phyloP scores from a whole-genome alignment of 2,113 vertebrate genomes.

The Tupaia chinensis region DNA sequence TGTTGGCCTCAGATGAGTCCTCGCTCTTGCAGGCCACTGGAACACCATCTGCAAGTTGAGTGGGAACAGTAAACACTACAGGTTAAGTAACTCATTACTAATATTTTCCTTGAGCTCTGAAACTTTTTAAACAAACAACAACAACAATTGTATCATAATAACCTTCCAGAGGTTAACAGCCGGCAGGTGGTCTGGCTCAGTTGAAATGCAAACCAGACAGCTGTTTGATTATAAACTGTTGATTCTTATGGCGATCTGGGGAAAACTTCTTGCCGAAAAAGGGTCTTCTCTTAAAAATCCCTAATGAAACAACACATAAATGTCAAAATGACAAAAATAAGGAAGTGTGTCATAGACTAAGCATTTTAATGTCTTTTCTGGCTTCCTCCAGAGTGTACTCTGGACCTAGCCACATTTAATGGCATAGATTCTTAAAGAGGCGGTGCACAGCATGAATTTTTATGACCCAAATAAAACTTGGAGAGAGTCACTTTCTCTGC shows the following conservation, averaged over 20 bases:
- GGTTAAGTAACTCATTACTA: slow-evolving; percentile 89
- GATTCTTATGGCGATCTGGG: slow-evolving; percentile 79
- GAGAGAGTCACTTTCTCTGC: slow-evolving; percentile 81
- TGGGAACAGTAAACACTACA: slow-evolving; percentile 87
- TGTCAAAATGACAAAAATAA: slow-evolving; percentile 89
- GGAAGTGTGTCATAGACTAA: slow-evolving; percentile 89
- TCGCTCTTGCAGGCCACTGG: slow-evolving; percentile 81
- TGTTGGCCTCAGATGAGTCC: slow-evolving; percentile 79
- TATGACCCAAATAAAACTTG: slow-evolving; percentile 85
- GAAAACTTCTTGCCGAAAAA: slow-evolving; percentile 80
- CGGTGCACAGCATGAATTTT: slow-evolving; percentile 80
- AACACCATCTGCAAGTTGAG: slow-evolving; percentile 85
- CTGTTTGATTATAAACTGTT: slow-evolving; percentile 82
- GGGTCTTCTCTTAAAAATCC: slow-evolving; percentile 85
- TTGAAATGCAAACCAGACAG: slow-evolving; percentile 85
- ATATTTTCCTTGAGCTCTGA: slow-evolving; percentile 88
- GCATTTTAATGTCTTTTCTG: slow-evolving; percentile 89
- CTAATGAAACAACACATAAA: slow-evolving; percentile 87
- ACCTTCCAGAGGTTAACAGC: slow-evolving; percentile 89
- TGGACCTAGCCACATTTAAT: slow-evolving; percentile 85
- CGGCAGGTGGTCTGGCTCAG: slow-evolving; percentile 87
- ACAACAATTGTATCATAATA: slow-evolving; percentile 87
- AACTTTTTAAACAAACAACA: slow-evolving; percentile 90
- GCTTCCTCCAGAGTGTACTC: slow-evolving; percentile 83
- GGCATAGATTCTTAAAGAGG: slow-evolving; percentile 79